Percentiles rank a stretch among this genome's conserved stretches.
Conservation (phyloP, 2,888 invertebrate genomes). For the Cremastinae sp. region DNA sequence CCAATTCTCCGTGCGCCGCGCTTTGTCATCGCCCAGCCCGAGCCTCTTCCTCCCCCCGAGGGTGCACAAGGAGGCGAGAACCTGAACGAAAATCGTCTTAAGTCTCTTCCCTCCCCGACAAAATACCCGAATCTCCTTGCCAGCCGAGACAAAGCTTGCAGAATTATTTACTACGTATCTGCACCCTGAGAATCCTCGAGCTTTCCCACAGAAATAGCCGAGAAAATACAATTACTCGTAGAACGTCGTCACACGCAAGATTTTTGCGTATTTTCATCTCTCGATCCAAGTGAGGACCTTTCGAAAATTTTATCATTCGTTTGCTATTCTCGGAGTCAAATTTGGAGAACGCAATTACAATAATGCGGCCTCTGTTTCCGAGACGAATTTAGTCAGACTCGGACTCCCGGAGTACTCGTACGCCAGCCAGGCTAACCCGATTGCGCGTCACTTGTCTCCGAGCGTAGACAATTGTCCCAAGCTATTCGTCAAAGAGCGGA, state of each 20-base stretch:
- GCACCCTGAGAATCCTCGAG: slow-evolving; percentile 20
- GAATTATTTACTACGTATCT: slow-evolving; percentile 37
- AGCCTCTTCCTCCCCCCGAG: slow-evolving; percentile 19
- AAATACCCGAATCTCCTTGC: slow-evolving; percentile 47
- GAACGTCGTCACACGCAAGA: slow-evolving; percentile 13
- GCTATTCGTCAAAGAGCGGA: slow-evolving; percentile 25
- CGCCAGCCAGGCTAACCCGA: slow-evolving; percentile 24
- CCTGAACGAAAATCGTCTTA: slow-evolving; percentile 24
- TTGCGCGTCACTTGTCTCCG: slow-evolving; percentile 16
- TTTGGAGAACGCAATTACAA: not conserved
- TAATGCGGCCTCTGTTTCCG: not conserved
- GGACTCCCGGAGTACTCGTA: slow-evolving; percentile 2
- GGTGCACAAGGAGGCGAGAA: slow-evolving; percentile 2
- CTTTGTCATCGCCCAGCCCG: slow-evolving; percentile 10
- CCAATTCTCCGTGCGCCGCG: slow-evolving; percentile 24
- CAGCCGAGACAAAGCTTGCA: slow-evolving; percentile 14
- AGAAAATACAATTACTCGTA: not conserved
- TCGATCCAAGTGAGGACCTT: too few species aligned
- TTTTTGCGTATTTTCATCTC: too few species aligned
- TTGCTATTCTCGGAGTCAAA: too few species aligned
- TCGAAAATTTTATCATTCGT: too few species aligned
- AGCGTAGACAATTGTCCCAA: slow-evolving; percentile 1
- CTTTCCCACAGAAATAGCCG: slow-evolving; percentile 7
- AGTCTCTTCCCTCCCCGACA: slow-evolving; percentile 37
- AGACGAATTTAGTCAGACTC: not conserved